A percentile compares a stretch with the other conserved stretches of the same genome.
Evolutionary conservation across 2,888 invertebrate species (phyloP).

Genomic region (Geotrupes spiniger): DNA sequence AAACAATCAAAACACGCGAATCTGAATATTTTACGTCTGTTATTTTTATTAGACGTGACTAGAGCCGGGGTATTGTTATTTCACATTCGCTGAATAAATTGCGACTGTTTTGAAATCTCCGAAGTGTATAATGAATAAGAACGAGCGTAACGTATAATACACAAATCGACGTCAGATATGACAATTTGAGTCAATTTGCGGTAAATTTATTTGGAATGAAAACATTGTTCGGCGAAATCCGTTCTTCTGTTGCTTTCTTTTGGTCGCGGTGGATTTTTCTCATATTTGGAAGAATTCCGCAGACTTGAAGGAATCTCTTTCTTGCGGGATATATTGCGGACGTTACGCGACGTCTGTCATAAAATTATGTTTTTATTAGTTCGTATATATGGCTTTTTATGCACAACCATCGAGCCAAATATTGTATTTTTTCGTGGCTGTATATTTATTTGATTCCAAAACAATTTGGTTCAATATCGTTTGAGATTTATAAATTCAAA

Average conservation of each 20-base stretch:
- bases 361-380: too few relatives aligned
- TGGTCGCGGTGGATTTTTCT: not conserved
- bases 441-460: too few relatives aligned
- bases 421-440: too few relatives aligned
- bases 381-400: too few relatives aligned
- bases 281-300: too few relatives aligned
- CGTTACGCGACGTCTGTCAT: too few relatives aligned
- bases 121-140: slow-evolving; percentile 24
- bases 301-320: too few relatives aligned
- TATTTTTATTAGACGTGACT: slow-evolving; percentile 32
- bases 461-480: too few relatives aligned
- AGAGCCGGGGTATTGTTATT: slow-evolving; percentile 33
- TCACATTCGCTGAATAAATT: slow-evolving; percentile 30
- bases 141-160: slow-evolving; percentile 19
- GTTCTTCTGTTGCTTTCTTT: not conserved
- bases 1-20: slow-evolving; percentile 31
- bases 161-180: slow-evolving; percentile 25
- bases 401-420: too few relatives aligned
- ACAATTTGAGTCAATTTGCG: slow-evolving; percentile 18
- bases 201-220: slow-evolving; percentile 4
- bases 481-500: too few relatives aligned
- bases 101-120: slow-evolving; percentile 26
- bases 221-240: not conserved
- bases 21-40: slow-evolving; percentile 37
- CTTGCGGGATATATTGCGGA: too few relatives aligned